Evolutionary conservation across 2,888 invertebrate genomes (phyloP).

Genomic region (Sphecodes monilicornis): DNA sequence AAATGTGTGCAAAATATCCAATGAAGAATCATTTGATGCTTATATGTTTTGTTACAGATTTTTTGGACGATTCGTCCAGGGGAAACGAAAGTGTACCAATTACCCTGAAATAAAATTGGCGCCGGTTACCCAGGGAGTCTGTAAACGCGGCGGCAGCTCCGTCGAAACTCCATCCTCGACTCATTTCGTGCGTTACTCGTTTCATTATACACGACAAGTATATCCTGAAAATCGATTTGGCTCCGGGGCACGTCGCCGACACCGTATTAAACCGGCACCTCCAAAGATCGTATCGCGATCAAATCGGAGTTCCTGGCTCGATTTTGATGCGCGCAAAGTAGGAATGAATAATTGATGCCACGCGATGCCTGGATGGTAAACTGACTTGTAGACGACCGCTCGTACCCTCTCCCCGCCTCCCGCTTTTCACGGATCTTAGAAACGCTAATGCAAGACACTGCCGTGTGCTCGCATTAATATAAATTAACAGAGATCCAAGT

Average conservation of each 20-base stretch:
- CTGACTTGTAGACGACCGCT: slow-evolving; percentile 43
- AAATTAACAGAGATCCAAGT: slow-evolving; percentile 73
- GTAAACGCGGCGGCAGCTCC: neutral
- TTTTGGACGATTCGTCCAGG: neutral
- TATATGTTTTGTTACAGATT: neutral
- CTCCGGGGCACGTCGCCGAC: slow-evolving; percentile 21
- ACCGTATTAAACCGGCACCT: slow-evolving; percentile 38
- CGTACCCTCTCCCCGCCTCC: neutral
- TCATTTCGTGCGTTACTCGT: slow-evolving; percentile 48
- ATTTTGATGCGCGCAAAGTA: slow-evolving; percentile 68
- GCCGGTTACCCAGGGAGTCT: too few species aligned
- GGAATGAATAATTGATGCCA: slow-evolving; percentile 73
- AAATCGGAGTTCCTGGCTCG: slow-evolving; percentile 56
- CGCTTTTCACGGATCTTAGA: slow-evolving; percentile 56
- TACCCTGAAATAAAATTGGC: slow-evolving; percentile 26
- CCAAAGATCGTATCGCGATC: slow-evolving; percentile 57
- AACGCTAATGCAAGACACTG: slow-evolving; percentile 66
- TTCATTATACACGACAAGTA: slow-evolving; percentile 52
- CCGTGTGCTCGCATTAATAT: slow-evolving; percentile 74
- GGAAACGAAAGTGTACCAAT: too few species aligned
- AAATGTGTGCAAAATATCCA: neutral
- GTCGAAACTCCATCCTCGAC: slow-evolving; percentile 11
- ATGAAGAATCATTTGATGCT: neutral
- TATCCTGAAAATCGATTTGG: slow-evolving; percentile 47
- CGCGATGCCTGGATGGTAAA: slow-evolving; percentile 51